These are phyloP conservation scores for Drosophila persimilis DNA, from an alignment of 1,140 invertebrate genomes.

Conservation along the genomic window DNA sequence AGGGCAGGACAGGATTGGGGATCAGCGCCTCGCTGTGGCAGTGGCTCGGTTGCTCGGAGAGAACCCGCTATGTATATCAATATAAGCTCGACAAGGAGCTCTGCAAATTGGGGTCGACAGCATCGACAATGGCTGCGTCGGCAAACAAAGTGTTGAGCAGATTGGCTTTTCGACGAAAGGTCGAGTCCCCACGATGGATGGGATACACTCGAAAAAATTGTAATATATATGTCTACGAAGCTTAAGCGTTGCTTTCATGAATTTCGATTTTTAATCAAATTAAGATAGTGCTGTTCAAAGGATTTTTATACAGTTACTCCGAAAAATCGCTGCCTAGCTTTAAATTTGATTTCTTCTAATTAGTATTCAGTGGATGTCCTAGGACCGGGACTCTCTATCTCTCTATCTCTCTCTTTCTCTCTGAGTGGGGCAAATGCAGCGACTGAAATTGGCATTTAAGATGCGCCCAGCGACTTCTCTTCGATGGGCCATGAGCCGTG, in stretches of 20 bases:
- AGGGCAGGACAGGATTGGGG: background rate
- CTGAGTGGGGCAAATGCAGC: conserved; percentile 56
- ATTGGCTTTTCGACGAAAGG: conserved; percentile 62
- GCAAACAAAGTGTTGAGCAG: conserved; percentile 75
- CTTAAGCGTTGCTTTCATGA: background rate
- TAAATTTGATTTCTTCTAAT: conserved; percentile 13
- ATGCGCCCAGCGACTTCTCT: conserved; percentile 20
- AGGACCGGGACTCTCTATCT: conserved; percentile 3
- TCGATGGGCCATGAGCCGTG: background rate
- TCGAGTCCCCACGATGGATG: background rate
- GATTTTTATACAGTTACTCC: no score
- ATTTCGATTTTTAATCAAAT: no score
- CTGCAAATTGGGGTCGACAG: conserved; percentile 78
- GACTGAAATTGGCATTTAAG: conserved; percentile 67
- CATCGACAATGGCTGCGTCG: conserved; percentile 39
- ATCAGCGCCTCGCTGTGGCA: background rate
- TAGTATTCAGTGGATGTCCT: conserved; percentile 25
- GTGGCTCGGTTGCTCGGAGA: background rate
- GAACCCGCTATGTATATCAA: conserved; percentile 39
- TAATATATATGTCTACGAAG: background rate
- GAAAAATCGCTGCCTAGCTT: no score
- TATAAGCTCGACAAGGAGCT: conserved; percentile 71
- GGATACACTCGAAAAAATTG: conserved; percentile 1
- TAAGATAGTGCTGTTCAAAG: no score
- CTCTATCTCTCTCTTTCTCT: conserved; percentile 18